phyloP scores from a whole-genome alignment of 2,113 vertebrate species.

The Megalops atlanticus region DNA sequence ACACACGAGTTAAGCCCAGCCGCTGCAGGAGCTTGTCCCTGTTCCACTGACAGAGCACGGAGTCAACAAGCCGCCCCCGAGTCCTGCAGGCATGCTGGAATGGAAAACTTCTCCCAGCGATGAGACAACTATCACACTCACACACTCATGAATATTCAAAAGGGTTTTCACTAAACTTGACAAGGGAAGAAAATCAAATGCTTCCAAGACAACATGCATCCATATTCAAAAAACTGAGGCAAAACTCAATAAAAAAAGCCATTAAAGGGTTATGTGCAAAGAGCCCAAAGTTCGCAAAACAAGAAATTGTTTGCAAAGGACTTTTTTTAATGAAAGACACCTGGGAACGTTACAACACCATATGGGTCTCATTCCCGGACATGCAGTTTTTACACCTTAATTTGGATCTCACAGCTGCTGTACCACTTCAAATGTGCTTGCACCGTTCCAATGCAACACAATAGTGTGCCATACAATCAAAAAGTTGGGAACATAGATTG shows the following conservation, averaged over 20 bases:
- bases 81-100: not conserved
- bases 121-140: not conserved
- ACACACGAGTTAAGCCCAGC: not conserved
- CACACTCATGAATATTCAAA: not conserved
- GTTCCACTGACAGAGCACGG: conserved; percentile 1
- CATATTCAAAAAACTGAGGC: not conserved
- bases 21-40: not conserved
- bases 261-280: not conserved
- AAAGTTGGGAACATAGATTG: not conserved
- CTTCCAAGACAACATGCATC: not conserved
- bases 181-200: not conserved
- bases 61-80: conserved; percentile 4
- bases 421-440: not conserved
- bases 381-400: not conserved
- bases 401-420: not conserved
- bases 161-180: not conserved
- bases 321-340: not conserved
- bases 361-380: not conserved
- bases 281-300: not conserved
- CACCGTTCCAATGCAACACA: not conserved
- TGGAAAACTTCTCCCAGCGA: not conserved
- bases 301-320: not conserved
- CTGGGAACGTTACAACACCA: not conserved
- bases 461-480: not conserved
- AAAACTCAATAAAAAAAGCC: not conserved